These are phyloP conservation scores for Melangyna quadrimaculata DNA, from an alignment of 2,888 invertebrate genomes.

Conservation along the genomic window DNA sequence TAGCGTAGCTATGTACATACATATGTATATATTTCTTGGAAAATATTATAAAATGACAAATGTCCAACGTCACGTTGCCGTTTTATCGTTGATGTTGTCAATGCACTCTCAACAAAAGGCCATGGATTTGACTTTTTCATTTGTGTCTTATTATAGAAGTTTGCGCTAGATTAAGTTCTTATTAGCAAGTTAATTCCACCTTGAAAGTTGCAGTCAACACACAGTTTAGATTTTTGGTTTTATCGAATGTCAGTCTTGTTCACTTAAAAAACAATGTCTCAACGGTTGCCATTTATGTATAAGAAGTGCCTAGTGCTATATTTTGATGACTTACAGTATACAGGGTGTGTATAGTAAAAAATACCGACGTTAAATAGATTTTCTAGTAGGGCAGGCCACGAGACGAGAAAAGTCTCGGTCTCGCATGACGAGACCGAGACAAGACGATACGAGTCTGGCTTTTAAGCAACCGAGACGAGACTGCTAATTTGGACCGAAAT, in stretches of 20 bases:
- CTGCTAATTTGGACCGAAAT: no score
- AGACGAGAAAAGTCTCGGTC: no score
- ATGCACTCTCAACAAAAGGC: conserved; percentile 3
- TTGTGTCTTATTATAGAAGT: conserved; percentile 9
- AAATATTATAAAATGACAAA: conserved; percentile 28
- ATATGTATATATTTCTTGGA: conserved; percentile 11
- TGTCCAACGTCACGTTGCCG: conserved; percentile 14
- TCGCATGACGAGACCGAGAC: no score
- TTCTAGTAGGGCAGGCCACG: no score
- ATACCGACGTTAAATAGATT: no score
- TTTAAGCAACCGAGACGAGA: no score
- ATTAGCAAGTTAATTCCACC: neutral
- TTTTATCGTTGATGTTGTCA: neutral
- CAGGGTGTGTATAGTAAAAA: neutral
- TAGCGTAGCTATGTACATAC: no score
- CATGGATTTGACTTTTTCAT: conserved; percentile 17
- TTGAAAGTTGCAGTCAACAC: neutral
- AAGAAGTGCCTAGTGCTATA: conserved; percentile 14
- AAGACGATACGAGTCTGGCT: no score
- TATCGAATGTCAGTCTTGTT: conserved; percentile 14
- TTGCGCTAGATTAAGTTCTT: conserved; percentile 19
- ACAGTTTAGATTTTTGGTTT: neutral
- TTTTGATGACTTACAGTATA: neutral
- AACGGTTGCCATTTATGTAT: neutral
- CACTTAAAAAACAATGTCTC: neutral